Evolutionary conservation across 2,888 invertebrate genomes (phyloP), one percentile per base, ranked within the genome.

Genomic region (Eutolmus rufibarbis): DNA sequence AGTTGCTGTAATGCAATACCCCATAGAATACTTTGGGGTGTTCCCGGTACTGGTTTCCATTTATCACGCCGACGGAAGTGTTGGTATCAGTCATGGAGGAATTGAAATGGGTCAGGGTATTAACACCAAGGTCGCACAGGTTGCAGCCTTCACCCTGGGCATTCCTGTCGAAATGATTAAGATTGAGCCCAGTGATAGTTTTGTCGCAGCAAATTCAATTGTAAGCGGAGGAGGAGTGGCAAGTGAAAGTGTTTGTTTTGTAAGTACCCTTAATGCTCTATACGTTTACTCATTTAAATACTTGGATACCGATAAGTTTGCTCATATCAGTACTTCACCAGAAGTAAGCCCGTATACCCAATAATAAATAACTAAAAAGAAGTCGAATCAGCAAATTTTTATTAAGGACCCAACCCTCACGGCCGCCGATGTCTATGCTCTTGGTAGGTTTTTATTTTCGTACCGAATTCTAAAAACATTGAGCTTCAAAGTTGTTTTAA

Each of bases 31-130:
- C 23, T 90, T 91, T 16, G 92, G 94, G 4, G 93, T 93, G 76
- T 94, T 92, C 87, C 93, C 94, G 88, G 94, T 94, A 0, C 91
- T 94, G 76, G 92, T 96, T n/a, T 93, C 95, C 0, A 94, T 97
- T 87, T 96, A 94, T 90, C 94, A 94, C n/a, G 93, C 94, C 1
- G 95, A 96, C 90, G 96, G 94, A 1, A 94, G 95, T 4, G 95
- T 97, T 1, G 93, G 94, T 0, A 92, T 97, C 9, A 92, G 94
- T 14, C 96, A 96, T 90, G 95, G 95, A 16, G 95, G 95, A 0
- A 92, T 95, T 40, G 96, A 96, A 93, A 94, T 95, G 89, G 97
- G 97, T 0, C 97, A 97, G 93, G 97, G 96, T 2, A 94, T 96
- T 76, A 95, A 94, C 88, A 95, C 95, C 0, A 95, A 95, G 93